Percentiles rank a stretch among this genome's conserved stretches.
Evolutionary conservation across 2,888 invertebrate genomes (phyloP).

Genomic region (Acrobasis repandana): DNA sequence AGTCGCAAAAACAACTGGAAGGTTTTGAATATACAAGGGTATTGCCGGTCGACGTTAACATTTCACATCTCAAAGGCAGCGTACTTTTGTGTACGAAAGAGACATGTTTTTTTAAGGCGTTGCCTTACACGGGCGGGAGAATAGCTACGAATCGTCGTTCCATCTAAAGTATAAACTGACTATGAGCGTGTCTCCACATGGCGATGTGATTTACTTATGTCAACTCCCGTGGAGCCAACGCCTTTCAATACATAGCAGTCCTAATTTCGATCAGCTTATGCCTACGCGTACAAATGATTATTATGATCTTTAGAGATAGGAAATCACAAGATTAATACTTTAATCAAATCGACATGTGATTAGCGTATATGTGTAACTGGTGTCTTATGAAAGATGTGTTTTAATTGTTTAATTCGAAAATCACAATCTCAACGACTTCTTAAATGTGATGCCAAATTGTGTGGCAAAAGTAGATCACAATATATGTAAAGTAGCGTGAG

Average conservation of each 20-base stretch:
- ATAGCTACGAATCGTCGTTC: too few relatives aligned
- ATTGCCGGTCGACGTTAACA: neutral
- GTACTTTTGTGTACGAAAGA: neutral
- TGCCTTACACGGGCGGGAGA: too few relatives aligned
- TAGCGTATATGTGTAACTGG: neutral
- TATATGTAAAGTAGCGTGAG: slow-evolving; percentile 1
- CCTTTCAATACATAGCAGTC: too few relatives aligned
- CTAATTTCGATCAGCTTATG: slow-evolving; percentile 10
- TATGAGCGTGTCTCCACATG: too few relatives aligned
- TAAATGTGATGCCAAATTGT: slow-evolving; percentile 20
- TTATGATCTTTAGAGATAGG: neutral
- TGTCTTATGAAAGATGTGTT: slow-evolving; percentile 8
- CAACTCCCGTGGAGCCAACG: too few relatives aligned
- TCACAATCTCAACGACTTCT: slow-evolving; percentile 14
- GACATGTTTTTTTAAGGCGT: neutral
- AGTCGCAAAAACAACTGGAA: neutral
- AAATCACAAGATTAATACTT: slow-evolving; percentile 9
- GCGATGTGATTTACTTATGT: too few relatives aligned
- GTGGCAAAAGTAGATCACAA: slow-evolving; percentile 19
- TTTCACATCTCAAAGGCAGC: neutral
- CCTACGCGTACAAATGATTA: slow-evolving; percentile 9
- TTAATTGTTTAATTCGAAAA: slow-evolving; percentile 2
- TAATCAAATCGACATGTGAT: slow-evolving; percentile 3
- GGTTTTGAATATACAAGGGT: neutral
- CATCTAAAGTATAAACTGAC: too few relatives aligned